Conservation (phyloP, 1,140 invertebrate genomes). For the Hormaphis cornu region DNA sequence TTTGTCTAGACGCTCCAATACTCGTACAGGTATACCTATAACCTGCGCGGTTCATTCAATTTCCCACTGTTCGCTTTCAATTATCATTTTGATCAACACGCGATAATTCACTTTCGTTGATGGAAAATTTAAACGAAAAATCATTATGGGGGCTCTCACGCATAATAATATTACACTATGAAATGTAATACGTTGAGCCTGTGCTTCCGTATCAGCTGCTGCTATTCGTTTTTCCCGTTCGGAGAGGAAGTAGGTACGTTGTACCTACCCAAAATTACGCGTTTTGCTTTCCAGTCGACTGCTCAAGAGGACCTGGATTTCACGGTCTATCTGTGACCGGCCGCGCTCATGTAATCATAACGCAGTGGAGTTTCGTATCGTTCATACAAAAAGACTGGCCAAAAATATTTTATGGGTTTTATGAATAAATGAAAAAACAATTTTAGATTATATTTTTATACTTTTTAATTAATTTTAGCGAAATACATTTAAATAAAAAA, state of each 20-base stretch:
- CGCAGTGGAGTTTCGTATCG: background rate
- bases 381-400: background rate
- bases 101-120: background rate
- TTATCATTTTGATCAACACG: background rate
- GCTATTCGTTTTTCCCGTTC: background rate
- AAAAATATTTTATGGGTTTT: too few species aligned
- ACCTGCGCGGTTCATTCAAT: background rate
- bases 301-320: background rate
- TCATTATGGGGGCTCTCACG: too few species aligned
- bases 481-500: too few species aligned
- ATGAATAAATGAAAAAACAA: too few species aligned
- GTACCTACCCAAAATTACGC: background rate
- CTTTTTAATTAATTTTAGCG: too few species aligned
- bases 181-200: too few species aligned
- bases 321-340: conserved; percentile 1
- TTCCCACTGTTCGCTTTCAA: background rate
- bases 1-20: too few species aligned
- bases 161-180: too few species aligned
- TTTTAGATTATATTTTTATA: too few species aligned
- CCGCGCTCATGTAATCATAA: background rate
- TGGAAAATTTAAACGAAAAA: background rate
- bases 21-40: background rate
- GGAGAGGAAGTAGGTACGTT: background rate
- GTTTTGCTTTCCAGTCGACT: conserved; percentile 12
- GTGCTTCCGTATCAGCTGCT: background rate